Base-by-base conservation (phyloP, 2,888 invertebrate genomes). In the Calameuta pallipes region DNA sequence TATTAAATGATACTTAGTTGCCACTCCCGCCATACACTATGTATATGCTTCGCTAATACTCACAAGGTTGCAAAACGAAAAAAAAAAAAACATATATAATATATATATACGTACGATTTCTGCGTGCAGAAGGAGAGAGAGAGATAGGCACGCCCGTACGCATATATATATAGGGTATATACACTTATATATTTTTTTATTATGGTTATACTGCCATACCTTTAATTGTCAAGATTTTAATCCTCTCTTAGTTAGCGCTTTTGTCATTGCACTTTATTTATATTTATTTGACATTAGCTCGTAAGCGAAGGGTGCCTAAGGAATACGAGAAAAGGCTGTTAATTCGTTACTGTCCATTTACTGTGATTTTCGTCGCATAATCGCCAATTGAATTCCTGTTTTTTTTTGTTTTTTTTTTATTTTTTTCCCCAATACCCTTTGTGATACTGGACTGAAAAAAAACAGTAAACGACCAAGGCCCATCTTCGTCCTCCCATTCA, bases 281-380 rank as follows among this genome's bases (percentile, higher is more conserved):
- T 90, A 90, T 90, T 90, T 89, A 89, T 89, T 90, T 88, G 82
- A 88, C 78, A 85, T 81, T 89, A 89, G 87, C 82, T 87, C 79
- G 83, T 89, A 89, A 88, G 87, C 81, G 89, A 89, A 87, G 90
- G 15, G 89, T 90, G 91, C 90, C 90, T 90, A 88, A 87, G 84
- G 81, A 87, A 85, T 80, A 79, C 34, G 36, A 69, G 79, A 83
- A 85, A 88, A 87, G 88, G 86, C 87, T 88, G 88, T 89, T 88
- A 87, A 56, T 73, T 78, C 75, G 69, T 80, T 78, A 80, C 85
- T 88, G 85, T 87, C 84, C 81, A 85, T 87, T 87, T 86, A 88
- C 89, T 90, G 90, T 90, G 91, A 90, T 91, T 89, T 56, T 86
- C 89, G 88, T 88, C 87, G 88, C 88, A 88, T 89, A 88, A 88